Base-by-base conservation (phyloP, 2,888 invertebrate species). In the Dendrolimus pini region DNA sequence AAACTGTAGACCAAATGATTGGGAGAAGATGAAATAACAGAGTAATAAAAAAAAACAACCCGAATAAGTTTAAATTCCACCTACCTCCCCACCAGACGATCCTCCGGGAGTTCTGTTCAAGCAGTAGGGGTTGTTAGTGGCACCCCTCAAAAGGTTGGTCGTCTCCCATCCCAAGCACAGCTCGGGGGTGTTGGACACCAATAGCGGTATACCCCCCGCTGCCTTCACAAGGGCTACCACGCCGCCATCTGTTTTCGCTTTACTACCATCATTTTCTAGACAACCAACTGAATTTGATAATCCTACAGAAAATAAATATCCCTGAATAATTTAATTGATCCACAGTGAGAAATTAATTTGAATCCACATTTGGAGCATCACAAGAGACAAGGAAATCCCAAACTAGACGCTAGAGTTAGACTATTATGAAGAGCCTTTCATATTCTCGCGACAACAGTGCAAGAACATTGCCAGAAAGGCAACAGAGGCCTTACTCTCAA, bases 121-220 rank as follows among this genome's bases (percentile, higher is more conserved):
- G 73, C 96, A 93, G 78, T 97, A 96, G 0, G 98, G 97, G 87
- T 98, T 98, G 64, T 91, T 92, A 0, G 97, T 95, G 53, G 93
- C 87, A 0, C 98, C 98, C 52, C 94, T 93, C 1, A 97, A 88
- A 56, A 94, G 92, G 79, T 97, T 98, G 56, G 92, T 93, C 9
- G 95, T 95, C 84, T 98, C 98, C 93, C 95, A 96, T 78, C 96
- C 96, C 76, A 97, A 91, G 71, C 98, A 98, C 62, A 96, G 92
- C 76, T 98, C 98, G 0, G 97, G 97, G 1, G 96, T 95, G 75
- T 96, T 97, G 14, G 97, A 96, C 0, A 96, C 94, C 13, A 96
- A 92, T 52, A 98, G 82, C 0, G 96, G 95, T 58, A 98, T 95
- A 9, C 93, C 96, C 0, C 98, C 98, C 0, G 97, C 95, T 8